Conservation (phyloP, 2,113 vertebrate genomes). For the Corythaeola cristata region DNA sequence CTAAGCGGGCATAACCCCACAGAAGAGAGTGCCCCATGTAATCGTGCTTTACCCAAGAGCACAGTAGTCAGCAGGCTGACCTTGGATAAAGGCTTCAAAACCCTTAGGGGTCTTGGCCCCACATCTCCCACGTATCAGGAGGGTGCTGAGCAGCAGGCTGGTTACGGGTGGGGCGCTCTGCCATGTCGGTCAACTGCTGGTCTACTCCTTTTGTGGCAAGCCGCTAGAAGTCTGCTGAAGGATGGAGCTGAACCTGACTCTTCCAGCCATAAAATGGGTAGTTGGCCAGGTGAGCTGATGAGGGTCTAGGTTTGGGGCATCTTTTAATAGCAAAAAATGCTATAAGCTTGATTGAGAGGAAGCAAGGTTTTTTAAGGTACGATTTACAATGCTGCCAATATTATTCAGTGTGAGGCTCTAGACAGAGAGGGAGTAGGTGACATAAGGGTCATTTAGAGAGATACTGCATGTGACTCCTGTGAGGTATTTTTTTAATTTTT, state of each 20-base stretch:
- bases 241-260: neutral
- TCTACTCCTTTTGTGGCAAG: neutral
- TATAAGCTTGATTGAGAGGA: neutral
- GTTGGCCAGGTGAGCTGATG: neutral
- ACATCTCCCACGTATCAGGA: neutral
- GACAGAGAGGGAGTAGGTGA: neutral
- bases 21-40: neutral
- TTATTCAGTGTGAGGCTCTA: neutral
- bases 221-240: neutral
- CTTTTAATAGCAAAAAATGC: neutral
- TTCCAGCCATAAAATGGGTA: neutral
- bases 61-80: neutral
- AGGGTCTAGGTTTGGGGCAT: neutral
- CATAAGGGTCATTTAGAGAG: neutral
- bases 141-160: neutral
- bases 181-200: fast-evolving
- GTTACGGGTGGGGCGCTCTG: neutral
- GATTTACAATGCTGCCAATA: neutral
- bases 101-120: fast-evolving
- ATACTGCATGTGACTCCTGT: neutral
- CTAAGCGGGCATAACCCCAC: neutral
- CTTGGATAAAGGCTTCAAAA: neutral
- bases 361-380: neutral
- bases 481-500: neutral
- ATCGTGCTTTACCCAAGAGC: neutral